phyloP scores from a whole-genome alignment of 2,113 vertebrate genomes.

The Micromys minutus region DNA sequence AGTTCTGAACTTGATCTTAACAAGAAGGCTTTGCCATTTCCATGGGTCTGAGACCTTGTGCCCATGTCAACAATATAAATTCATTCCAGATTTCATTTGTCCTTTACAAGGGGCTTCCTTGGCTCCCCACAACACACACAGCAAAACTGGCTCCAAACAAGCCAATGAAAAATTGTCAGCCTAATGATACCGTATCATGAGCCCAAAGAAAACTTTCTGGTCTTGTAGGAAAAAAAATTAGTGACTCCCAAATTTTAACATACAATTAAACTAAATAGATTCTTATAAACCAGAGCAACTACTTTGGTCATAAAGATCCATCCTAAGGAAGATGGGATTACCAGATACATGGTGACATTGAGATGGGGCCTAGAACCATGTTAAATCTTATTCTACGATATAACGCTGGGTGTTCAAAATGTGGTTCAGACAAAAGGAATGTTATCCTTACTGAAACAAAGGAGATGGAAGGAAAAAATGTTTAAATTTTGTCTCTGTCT shows the following conservation, averaged over 20 bases:
- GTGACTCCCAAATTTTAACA: background rate
- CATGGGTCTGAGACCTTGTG: background rate
- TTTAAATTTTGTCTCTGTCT: background rate
- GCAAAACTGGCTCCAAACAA: background rate
- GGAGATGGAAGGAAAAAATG: background rate
- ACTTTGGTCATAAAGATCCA: background rate
- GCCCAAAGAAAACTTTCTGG: background rate
- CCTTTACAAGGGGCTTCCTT: background rate
- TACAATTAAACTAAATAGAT: background rate
- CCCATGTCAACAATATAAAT: background rate
- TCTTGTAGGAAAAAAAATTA: background rate
- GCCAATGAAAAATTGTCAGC: background rate
- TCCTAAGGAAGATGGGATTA: background rate
- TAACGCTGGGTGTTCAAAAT: slow-evolving; percentile 10
- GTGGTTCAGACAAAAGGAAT: slow-evolving; percentile 15
- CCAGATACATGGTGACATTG: background rate
- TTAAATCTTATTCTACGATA: background rate
- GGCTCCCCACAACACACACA: background rate
- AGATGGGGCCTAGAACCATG: background rate
- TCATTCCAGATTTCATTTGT: background rate
- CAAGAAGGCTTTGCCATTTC: too few relatives aligned
- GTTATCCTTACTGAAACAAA: slow-evolving; percentile 22
- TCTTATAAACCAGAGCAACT: background rate
- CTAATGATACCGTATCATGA: background rate
- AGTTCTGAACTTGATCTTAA: background rate